Evolutionary conservation across 2,113 vertebrate species (phyloP), one percentile per base, ranked within the genome.

Genomic region (Cinclus mexicanus): DNA sequence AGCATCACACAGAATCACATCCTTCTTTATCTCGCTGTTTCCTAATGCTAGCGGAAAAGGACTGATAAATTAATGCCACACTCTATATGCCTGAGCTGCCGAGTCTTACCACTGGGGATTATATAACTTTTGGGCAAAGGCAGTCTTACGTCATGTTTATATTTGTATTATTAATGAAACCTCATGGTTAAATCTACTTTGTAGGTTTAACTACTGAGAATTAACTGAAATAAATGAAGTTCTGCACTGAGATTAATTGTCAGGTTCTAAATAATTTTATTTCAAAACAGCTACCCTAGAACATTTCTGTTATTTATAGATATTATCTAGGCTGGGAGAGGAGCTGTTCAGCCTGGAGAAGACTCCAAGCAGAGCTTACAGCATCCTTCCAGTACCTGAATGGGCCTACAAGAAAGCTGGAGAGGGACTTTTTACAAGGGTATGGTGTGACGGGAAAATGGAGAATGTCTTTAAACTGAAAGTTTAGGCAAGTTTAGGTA

Each of bases 1-100:
- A 61, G 50, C 29, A 10, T 15, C 47, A 6, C 1, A 13, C 23
- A 4, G 26, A 46, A 15, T 1, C 50, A 1, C 31, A 3, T 2
- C 3, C 3, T 3, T 44, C 23, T 12, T 20, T 7, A 67, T 33
- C 60, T 33, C 55, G 22, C 33, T 16, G 2, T 44, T 89, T 65
- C 78, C 47, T n/a, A 21, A 44, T 0, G 35, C 53, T 52, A 9
- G 63, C 0, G 0, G 37, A 59, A 67, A 89, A 67, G 5, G 35
- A 57, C 42, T 2, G 20, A 26, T 14, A 44, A 81, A 70, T 47
- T 28, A 42, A 35, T 46, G 15, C 8, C 35, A 25, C 12, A 13
- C 7, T 47, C 68, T 23, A 5, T 5, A 6, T 2, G 46, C 37
- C 49, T 60, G 12, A 87, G 81, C 28, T 37, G 65, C 29, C 25